These are phyloP conservation scores for Leuctra nigra DNA, from an alignment of 2,888 invertebrate species.

Conservation along the genomic window DNA sequence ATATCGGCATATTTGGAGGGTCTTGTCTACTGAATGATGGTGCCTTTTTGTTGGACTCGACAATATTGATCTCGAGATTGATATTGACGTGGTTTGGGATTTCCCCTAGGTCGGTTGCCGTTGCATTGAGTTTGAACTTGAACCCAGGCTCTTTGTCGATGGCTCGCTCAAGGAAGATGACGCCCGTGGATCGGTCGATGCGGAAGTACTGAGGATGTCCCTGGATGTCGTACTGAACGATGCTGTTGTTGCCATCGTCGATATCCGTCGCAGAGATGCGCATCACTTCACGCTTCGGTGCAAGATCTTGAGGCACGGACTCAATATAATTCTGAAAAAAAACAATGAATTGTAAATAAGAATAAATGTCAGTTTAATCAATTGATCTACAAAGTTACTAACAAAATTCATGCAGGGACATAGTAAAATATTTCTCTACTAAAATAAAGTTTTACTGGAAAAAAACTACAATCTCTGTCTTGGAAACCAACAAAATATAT, in stretches of 20 bases:
- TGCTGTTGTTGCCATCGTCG: conserved; percentile 87
- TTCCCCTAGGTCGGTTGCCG: conserved; percentile 70
- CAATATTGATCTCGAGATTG: conserved; percentile 75
- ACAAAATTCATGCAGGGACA: too few species aligned
- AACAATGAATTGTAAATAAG: too few species aligned
- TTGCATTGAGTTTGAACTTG: conserved; percentile 59
- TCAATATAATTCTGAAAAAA: conserved; percentile 53
- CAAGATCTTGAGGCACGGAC: conserved; percentile 75
- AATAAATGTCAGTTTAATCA: too few species aligned
- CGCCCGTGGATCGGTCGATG: conserved; percentile 76
- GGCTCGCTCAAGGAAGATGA: conserved; percentile 64
- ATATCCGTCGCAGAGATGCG: conserved; percentile 88
- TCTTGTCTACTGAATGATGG: conserved; percentile 59
- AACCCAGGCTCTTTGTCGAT: conserved; percentile 14
- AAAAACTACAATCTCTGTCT: too few species aligned
- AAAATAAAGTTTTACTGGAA: too few species aligned
- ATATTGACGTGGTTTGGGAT: conserved; percentile 60
- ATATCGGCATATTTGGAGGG: conserved; percentile 51
- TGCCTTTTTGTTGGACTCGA: conserved; percentile 80
- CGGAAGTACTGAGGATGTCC: conserved; percentile 60
- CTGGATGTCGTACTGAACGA: conserved; percentile 59
- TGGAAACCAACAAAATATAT: too few species aligned
- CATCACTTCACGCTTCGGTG: conserved; percentile 68
- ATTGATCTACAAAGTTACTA: too few species aligned
- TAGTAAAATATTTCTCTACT: too few species aligned